Conservation (phyloP, 1,140 invertebrate species). For the Bacillus rossius region DNA sequence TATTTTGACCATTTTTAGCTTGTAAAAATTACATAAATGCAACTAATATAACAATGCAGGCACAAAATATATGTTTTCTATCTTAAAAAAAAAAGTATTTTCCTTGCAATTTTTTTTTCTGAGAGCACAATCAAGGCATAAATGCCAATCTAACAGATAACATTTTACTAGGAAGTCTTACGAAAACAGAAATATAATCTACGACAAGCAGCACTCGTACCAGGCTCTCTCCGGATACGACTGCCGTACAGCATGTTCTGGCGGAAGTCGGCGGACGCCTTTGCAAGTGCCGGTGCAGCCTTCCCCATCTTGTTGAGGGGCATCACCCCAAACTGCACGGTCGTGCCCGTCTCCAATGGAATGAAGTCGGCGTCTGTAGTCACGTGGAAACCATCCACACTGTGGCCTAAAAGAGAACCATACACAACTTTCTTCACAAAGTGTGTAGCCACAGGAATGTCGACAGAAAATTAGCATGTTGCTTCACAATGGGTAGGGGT, state of each 20-base stretch:
- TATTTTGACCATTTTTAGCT: not conserved
- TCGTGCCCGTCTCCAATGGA: not conserved
- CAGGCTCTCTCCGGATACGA: constrained; percentile 4
- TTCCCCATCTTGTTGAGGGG: constrained; percentile 2
- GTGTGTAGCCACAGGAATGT: not conserved
- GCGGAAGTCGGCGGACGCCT: constrained; percentile 5
- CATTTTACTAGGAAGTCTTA: no score
- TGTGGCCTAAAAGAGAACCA: not conserved
- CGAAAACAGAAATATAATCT: no score
- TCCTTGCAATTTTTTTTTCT: no score
- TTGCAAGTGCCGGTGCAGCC: constrained; percentile 3
- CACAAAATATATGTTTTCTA: not conserved
- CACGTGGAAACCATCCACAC: not conserved
- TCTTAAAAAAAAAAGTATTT: no score
- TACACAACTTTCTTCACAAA: not conserved
- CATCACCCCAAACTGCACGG: constrained; percentile 9
- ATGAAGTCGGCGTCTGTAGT: constrained; percentile 6
- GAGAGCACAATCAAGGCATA: no score
- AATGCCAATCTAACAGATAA: no score
- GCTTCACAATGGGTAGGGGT: not conserved
- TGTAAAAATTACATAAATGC: not conserved
- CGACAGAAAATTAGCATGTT: not conserved
- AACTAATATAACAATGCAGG: not conserved
- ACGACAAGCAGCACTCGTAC: no score
- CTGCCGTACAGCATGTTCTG: constrained; percentile 2